phyloP scores from a whole-genome alignment of 2,113 vertebrate genomes.

The Sorex fumeus region DNA sequence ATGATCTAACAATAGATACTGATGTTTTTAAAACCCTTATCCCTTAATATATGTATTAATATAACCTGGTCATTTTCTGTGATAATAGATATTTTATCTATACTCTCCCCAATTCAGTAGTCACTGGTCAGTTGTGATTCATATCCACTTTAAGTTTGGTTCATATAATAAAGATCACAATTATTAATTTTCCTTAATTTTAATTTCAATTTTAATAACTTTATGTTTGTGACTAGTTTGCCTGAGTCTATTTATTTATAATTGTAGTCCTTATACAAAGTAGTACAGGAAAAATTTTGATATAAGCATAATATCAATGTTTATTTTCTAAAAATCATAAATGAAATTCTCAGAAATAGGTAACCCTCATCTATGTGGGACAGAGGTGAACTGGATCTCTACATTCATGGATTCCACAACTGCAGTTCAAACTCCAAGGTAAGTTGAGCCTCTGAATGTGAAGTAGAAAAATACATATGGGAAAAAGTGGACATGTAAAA shows the following conservation, averaged over 20 bases:
- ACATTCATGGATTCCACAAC: neutral
- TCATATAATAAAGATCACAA: neutral
- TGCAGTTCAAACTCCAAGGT: neutral
- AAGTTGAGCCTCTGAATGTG: too few species aligned
- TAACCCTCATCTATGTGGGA: too few species aligned
- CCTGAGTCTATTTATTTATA: neutral
- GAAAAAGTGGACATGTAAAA: neutral
- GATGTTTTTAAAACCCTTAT: neutral
- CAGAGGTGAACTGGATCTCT: too few species aligned
- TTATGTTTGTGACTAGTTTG: neutral
- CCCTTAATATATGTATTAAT: neutral
- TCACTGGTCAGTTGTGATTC: neutral
- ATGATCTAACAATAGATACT: neutral
- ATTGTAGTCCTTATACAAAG: neutral
- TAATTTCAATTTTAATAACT: conserved; percentile 26
- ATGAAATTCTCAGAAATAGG: neutral
- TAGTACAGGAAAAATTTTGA: neutral
- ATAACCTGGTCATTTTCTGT: neutral
- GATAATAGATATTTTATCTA: too few species aligned
- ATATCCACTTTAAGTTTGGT: neutral
- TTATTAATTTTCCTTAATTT: neutral
- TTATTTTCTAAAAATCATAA: too few species aligned
- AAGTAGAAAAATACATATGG: too few species aligned
- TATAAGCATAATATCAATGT: neutral
- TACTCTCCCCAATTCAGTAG: neutral